These are phyloP conservation scores for Neoascia interrupta DNA, from an alignment of 2,888 invertebrate genomes.

Conservation along the genomic window DNA sequence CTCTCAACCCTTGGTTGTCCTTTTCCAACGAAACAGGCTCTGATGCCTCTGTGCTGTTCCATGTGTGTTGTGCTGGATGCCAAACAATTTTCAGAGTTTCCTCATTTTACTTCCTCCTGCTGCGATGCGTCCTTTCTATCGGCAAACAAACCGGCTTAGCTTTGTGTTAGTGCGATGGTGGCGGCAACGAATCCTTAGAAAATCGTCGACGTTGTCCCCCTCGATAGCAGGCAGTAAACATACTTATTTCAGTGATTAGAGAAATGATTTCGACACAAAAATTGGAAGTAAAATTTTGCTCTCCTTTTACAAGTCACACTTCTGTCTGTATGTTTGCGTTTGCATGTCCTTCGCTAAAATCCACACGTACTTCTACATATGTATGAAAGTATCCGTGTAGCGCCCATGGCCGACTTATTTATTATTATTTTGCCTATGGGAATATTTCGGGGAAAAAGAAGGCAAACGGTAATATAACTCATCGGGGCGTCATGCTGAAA, in stretches of 20 bases:
- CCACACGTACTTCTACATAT: not conserved
- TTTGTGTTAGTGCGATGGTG: conserved; percentile 24
- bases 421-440: conserved; percentile 57
- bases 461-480: conserved; percentile 36
- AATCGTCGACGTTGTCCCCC: conserved; percentile 21
- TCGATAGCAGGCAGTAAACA: conserved; percentile 49
- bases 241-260: conserved; percentile 62
- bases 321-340: conserved; percentile 16
- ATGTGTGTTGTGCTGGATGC: conserved; percentile 16
- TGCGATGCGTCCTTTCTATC: conserved; percentile 34
- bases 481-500: conserved; percentile 52
- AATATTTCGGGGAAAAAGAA: conserved; percentile 23
- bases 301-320: not conserved
- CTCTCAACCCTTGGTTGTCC: no score
- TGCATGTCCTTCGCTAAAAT: not conserved
- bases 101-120: conserved; percentile 36
- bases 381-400: conserved; percentile 14
- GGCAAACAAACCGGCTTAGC: not conserved
- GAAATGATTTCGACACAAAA: conserved; percentile 56
- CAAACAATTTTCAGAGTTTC: conserved; percentile 51
- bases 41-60: not conserved
- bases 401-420: conserved; percentile 57
- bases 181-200: conserved; percentile 44
- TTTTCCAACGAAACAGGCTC: no score
- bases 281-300: conserved; percentile 38